Evolutionary conservation across 2,888 invertebrate species (phyloP).

Genomic region (Cheilosia soror): DNA sequence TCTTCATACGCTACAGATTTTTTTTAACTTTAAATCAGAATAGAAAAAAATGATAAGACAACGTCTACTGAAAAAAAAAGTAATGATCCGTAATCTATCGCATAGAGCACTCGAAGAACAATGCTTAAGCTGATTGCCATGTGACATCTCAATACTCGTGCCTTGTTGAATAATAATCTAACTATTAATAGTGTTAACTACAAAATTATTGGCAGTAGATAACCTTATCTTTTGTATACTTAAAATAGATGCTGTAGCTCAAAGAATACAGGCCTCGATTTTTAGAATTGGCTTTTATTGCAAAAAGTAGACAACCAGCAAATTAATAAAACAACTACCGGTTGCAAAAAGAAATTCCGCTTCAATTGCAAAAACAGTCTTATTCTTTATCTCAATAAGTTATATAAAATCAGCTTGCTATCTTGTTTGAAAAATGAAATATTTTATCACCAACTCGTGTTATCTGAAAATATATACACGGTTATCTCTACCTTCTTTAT

Average conservation of each 20-base stretch:
- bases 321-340: neutral
- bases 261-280: neutral
- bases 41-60: no score
- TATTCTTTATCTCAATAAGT: neutral
- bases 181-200: neutral
- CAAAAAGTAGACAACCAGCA: neutral
- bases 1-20: no score
- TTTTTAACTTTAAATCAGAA: no score
- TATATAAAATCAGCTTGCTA: neutral
- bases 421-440: neutral
- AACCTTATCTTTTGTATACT: neutral
- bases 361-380: neutral
- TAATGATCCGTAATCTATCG: no score
- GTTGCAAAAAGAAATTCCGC: neutral
- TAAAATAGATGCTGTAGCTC: neutral
- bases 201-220: neutral
- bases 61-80: no score
- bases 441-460: neutral
- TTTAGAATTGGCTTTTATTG: neutral
- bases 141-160: neutral
- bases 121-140: neutral
- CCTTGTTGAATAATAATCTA: neutral
- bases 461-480: neutral
- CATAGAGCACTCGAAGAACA: no score
- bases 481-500: constrained; percentile 4